A percentile compares a stretch with the other conserved stretches of the same genome.
These are phyloP conservation scores for Enteromius unitaeniatus DNA, from an alignment of 2,797 vertebrate genomes.

Conservation along the genomic window DNA sequence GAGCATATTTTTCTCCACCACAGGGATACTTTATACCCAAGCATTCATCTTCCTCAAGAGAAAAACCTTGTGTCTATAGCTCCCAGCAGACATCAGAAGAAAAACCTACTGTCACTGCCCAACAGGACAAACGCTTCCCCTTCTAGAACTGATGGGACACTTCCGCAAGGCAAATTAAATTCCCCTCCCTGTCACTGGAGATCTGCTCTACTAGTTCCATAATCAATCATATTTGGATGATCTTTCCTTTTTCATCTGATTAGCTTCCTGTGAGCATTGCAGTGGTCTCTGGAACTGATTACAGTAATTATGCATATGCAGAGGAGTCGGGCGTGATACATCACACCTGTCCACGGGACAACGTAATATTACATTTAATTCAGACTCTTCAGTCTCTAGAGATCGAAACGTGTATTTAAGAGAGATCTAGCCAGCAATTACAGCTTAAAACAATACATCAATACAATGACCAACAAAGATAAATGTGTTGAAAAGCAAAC, in stretches of 20 bases:
- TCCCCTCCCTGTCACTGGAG: slow-evolving; percentile 28
- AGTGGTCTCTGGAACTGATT: slow-evolving; percentile 59
- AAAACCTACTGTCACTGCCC: slow-evolving; percentile 68
- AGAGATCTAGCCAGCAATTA: background rate
- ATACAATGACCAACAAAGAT: background rate
- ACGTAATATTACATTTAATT: slow-evolving; percentile 16
- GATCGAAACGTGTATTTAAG: background rate
- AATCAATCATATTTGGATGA: slow-evolving; percentile 79
- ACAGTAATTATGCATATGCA: slow-evolving; percentile 66
- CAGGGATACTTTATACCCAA: slow-evolving; percentile 45
- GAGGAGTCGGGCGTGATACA: slow-evolving; percentile 66
- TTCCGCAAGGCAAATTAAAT: slow-evolving; percentile 66
- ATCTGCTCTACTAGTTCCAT: slow-evolving; percentile 30
- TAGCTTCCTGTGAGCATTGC: slow-evolving; percentile 71
- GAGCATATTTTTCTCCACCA: slow-evolving; percentile 46
- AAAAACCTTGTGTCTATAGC: slow-evolving; percentile 60
- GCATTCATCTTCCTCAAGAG: slow-evolving; percentile 61
- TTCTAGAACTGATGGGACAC: slow-evolving; percentile 45
- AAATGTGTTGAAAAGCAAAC: slow-evolving; percentile 1
- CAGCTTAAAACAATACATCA: background rate
- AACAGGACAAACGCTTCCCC: slow-evolving; percentile 58
- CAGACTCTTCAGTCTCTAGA: background rate
- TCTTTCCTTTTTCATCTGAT: slow-evolving; percentile 72
- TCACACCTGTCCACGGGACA: slow-evolving; percentile 66
- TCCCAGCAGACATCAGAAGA: slow-evolving; percentile 64